Percentiles rank a stretch among this genome's conserved stretches.
These are phyloP conservation scores for Saxidomus purpurata DNA, from an alignment of 1,140 invertebrate genomes.

Conservation along the genomic window DNA sequence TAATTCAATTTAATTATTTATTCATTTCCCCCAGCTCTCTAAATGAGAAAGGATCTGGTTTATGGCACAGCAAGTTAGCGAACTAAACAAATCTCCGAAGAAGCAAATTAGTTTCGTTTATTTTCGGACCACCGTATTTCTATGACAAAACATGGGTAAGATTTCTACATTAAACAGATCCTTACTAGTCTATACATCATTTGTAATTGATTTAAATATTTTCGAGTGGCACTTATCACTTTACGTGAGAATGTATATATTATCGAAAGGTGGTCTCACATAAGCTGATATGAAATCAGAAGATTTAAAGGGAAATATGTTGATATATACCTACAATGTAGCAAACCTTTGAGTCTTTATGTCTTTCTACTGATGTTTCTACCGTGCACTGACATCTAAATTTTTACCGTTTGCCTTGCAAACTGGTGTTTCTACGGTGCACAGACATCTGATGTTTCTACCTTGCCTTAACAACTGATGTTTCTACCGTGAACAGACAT, in stretches of 20 bases:
- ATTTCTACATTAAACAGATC: constrained; percentile 50
- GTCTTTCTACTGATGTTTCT: too few species aligned
- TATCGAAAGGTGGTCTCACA: constrained; percentile 36
- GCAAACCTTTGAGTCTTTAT: too few species aligned
- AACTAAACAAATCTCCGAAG: constrained; percentile 52
- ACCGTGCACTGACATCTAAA: too few species aligned
- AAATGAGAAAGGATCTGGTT: constrained; percentile 4
- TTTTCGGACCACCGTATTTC: constrained; percentile 23
- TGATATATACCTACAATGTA: too few species aligned
- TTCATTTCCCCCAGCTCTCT: constrained; percentile 6
- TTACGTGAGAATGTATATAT: constrained; percentile 65
- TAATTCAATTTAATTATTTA: constrained; percentile 13
- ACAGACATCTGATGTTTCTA: too few species aligned
- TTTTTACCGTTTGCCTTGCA: too few species aligned
- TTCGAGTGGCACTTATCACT: constrained; percentile 65
- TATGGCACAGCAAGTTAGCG: not conserved
- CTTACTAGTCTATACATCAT: constrained; percentile 63
- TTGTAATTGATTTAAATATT: constrained; percentile 67
- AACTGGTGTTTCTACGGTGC: too few species aligned
- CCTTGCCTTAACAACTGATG: too few species aligned
- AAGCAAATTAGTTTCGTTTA: constrained; percentile 47
- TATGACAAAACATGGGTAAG: constrained; percentile 54
- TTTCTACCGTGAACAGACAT: too few species aligned
- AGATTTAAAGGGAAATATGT: too few species aligned
- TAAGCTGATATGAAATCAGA: not conserved